Conservation (phyloP, 2,888 invertebrate genomes). For the Caenorhabditis sinica region DNA sequence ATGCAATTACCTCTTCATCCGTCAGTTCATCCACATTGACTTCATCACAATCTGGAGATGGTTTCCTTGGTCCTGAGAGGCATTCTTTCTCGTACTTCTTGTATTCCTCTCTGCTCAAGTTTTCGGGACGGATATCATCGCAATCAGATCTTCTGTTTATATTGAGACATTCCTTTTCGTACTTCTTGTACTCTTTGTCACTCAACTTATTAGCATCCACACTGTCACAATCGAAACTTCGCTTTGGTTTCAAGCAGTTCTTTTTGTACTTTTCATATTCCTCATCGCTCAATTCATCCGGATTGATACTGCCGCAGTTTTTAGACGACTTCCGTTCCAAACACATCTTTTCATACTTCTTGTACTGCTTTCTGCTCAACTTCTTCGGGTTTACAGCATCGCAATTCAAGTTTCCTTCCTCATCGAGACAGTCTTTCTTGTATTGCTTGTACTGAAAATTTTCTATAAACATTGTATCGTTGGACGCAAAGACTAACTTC, state of each 20-base stretch:
- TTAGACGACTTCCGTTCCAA: background rate
- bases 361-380: constrained; percentile 18
- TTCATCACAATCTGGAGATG: constrained; percentile 31
- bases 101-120: background rate
- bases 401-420: constrained; percentile 9
- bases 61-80: background rate
- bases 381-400: constrained; percentile 13
- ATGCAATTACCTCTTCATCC: constrained; percentile 26
- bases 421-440: constrained; percentile 17
- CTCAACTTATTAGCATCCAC: background rate
- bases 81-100: constrained; percentile 15
- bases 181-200: constrained; percentile 18
- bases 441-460: constrained; percentile 14
- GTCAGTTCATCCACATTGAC: constrained; percentile 24
- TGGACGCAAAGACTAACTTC: background rate
- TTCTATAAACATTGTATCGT: background rate
- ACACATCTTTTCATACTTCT: constrained; percentile 34
- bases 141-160: background rate
- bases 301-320: constrained; percentile 16
- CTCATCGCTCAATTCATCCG: constrained; percentile 21
- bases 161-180: constrained; percentile 23
- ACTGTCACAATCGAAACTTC: background rate
- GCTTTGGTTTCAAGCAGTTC: constrained; percentile 1
- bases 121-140: constrained; percentile 2
- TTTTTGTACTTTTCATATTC: constrained; percentile 13